Evolutionary conservation across 2,888 invertebrate species (phyloP), one percentile per base, ranked within the genome.

Genomic region (Tipula confusa): DNA sequence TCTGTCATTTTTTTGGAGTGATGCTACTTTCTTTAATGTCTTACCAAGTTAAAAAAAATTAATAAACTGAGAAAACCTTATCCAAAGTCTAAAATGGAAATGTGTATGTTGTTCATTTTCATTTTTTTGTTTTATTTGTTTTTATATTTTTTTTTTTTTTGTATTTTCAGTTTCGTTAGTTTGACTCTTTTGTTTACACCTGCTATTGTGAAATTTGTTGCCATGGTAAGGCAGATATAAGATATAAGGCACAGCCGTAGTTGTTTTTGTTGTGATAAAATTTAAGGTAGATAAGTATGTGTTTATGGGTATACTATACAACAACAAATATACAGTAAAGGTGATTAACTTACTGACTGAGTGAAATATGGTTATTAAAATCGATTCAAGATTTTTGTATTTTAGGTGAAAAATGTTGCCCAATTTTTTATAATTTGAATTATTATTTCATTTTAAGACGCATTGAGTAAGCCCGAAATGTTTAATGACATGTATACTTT

Each of bases 181-280:
- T 31, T 82, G 82, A 15, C 24, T 31, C 18, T 33, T 82, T 82
- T 82, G 82, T 82, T 82, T 82, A 82, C 82, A 82, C 82, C 82
- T 82, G 31, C 31, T 33, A 33, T 24, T 31, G 29, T 33, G 33
- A 82, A 33, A 82, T 82, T 33, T 31, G 82, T 82, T 82, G 15
- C 33, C 33, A 82, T 82, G 82, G 80, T 31, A 15, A 80, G n/a
- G 29, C n/a, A 31, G 80, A 29, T 29, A 80, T 80, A 29, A 80
- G 80, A 15, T 9, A n/a, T 29, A 13, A 80, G n/a, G n/a, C n/a
- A n/a, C n/a, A n/a, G n/a, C n/a, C n/a, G 15, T 64, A 15, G 15
- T 11, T 13, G 80, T 80, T 80, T 13, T 80, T 80, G 29, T 80
- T 80, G 29, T 80, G 29, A 31, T 29, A 31, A 29, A 24, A 64